Conservation (phyloP, 2,113 vertebrate species). For the Rhynchopsitta pachyrhyncha region DNA sequence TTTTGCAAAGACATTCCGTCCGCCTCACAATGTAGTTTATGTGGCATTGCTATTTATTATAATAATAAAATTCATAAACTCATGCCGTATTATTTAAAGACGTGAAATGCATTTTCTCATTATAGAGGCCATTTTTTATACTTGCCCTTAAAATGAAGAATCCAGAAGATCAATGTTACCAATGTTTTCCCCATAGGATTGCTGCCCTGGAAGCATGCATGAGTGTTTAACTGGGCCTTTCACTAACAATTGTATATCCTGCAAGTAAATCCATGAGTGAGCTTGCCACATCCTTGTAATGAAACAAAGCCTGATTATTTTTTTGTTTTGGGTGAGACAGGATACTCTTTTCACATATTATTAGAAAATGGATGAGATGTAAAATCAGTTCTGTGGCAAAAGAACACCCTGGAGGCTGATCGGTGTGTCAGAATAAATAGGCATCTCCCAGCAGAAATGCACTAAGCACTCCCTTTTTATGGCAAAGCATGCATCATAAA, state of each 20-base stretch:
- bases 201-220: neutral
- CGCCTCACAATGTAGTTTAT: neutral
- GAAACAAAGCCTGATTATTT: neutral
- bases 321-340: neutral
- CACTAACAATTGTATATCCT: neutral
- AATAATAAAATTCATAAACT: neutral
- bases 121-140: neutral
- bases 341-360: slow-evolving; percentile 59
- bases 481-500: slow-evolving; percentile 42
- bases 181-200: neutral
- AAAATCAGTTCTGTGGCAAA: slow-evolving; percentile 71
- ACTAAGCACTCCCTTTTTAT: slow-evolving; percentile 52
- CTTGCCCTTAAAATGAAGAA: neutral
- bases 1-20: neutral
- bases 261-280: neutral
- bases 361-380: slow-evolving; percentile 71
- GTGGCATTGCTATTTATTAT: neutral
- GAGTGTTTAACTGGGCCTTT: neutral
- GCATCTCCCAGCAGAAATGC: slow-evolving; percentile 66
- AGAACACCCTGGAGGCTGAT: slow-evolving; percentile 68
- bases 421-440: slow-evolving; percentile 75
- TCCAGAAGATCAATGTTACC: neutral
- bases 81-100: neutral
- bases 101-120: neutral
- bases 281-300: neutral